phyloP scores from a whole-genome alignment of 2,888 invertebrate species.

The Hypena proboscidalis region DNA sequence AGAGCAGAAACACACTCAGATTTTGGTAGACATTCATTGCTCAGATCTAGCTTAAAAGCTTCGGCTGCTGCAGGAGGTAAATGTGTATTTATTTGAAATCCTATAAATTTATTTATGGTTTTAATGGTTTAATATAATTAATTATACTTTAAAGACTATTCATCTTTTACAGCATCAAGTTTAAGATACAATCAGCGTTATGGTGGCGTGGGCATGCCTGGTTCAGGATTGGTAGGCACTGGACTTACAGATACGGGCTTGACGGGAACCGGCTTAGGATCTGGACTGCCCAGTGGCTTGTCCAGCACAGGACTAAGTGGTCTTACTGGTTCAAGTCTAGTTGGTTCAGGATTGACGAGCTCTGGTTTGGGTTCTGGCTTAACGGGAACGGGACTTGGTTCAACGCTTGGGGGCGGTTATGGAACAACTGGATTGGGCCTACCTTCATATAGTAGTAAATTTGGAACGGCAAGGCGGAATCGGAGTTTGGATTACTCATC shows the following conservation, averaged over 20 bases:
- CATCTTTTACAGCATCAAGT: slow-evolving; percentile 77
- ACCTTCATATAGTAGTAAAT: slow-evolving; percentile 77
- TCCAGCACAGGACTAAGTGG: slow-evolving; percentile 78
- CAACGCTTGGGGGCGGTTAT: slow-evolving; percentile 69
- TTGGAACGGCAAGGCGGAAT: slow-evolving; percentile 89
- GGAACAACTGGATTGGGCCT: slow-evolving; percentile 75
- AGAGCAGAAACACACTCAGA: slow-evolving; percentile 93
- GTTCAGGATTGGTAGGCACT: slow-evolving; percentile 62
- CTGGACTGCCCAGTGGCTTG: slow-evolving; percentile 74
- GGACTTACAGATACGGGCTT: slow-evolving; percentile 61
- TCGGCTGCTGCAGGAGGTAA: slow-evolving; percentile 71
- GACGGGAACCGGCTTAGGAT: slow-evolving; percentile 49
- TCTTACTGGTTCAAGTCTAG: slow-evolving; percentile 70
- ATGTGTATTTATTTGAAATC: slow-evolving; percentile 14
- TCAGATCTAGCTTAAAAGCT: slow-evolving; percentile 92
- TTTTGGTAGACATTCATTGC: slow-evolving; percentile 92
- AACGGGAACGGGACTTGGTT: slow-evolving; percentile 69
- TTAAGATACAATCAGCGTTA: slow-evolving; percentile 88
- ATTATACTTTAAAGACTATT: too few relatives aligned
- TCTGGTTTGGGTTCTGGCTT: slow-evolving; percentile 72
- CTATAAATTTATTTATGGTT: too few relatives aligned
- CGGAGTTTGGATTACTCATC: slow-evolving; percentile 96
- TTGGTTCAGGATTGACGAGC: slow-evolving; percentile 57
- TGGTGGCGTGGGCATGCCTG: slow-evolving; percentile 74
- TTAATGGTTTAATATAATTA: too few relatives aligned